Base-by-base conservation (phyloP, 2,888 invertebrate species). In the Cataglyphis livida region DNA sequence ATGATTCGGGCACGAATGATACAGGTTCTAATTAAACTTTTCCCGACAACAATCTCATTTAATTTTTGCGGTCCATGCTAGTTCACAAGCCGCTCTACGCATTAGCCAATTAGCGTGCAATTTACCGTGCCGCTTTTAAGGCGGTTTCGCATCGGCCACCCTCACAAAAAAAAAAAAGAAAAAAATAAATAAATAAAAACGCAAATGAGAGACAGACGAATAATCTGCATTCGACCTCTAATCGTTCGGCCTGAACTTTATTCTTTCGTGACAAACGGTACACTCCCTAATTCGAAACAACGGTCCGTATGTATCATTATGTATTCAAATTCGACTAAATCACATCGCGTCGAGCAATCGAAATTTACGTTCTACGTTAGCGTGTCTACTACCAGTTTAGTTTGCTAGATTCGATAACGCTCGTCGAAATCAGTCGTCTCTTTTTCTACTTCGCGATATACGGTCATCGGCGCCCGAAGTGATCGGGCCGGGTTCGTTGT, bases 261-360 rank as follows among this genome's bases (percentile, higher is more conserved):
- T 75, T 35, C 32, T 21, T 38, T 48, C 64, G 32, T 65, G 74
- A 32, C 21, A 48, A 61, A 21, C 71, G 71, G 18, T 62, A 65
- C 15, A 65, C 62, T 66, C 57, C 28, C 68, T 59, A 41, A 84
- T 86, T 85, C 82, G 65, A 61, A 48, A 74, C 32, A 35, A 64
- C 44, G 12, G 44, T 59, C 25, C 64, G 66, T 83, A 25, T 25
- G 79, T 83, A 73, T 86, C 81, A 82, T 88, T 88, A 88, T 75
- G 54, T 88, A 85, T 88, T 88, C 88, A 88, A 88, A 86, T 88
- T 85, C 87, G 85, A 66, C 85, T 85, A 79, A 81, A 70, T 75
- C 18, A 48, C 59, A 32, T 59, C 61, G 18, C 83, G 78, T 81
- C 84, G 78, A 66, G 70, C 57, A 61, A 66, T 74, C 84, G 79